Conservation (phyloP, 2,113 vertebrate genomes). For the Alligator mississippiensis region DNA sequence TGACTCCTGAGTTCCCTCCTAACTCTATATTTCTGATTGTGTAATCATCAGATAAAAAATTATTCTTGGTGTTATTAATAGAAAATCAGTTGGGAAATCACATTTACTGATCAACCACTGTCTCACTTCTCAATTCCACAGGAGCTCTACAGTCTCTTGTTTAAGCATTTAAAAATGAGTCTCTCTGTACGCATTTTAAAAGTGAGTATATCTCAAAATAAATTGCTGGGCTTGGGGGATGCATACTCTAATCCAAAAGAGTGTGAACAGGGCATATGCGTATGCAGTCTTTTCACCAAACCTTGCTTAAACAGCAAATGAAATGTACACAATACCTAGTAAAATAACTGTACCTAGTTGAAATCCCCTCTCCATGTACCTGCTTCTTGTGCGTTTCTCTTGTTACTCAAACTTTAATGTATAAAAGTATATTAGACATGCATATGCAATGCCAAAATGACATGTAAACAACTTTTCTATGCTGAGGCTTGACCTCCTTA, state of each 20-base stretch:
- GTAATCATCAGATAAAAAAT: not conserved
- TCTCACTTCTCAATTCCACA: not conserved
- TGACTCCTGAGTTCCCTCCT: not conserved
- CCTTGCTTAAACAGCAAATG: not conserved
- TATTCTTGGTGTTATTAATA: not conserved
- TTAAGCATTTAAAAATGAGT: not conserved
- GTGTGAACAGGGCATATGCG: not conserved
- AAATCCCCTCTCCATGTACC: not conserved
- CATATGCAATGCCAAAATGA: no score
- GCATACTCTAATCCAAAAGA: not conserved
- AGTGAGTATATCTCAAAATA: not conserved
- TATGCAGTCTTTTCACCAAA: not conserved
- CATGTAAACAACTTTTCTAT: not conserved
- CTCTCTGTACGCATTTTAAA: not conserved
- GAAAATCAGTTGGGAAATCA: not conserved
- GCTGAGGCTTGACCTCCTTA: not conserved
- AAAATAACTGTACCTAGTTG: not conserved
- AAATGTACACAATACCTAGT: not conserved
- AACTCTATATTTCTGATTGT: not conserved
- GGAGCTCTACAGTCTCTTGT: not conserved
- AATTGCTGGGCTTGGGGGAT: not conserved
- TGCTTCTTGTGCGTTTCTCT: not conserved
- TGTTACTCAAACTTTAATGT: not conserved
- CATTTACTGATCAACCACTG: not conserved
- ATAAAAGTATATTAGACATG: not conserved